Evolutionary conservation across 1,140 invertebrate species (phyloP).

Genomic region (Aphelenchoides fujianensis): DNA sequence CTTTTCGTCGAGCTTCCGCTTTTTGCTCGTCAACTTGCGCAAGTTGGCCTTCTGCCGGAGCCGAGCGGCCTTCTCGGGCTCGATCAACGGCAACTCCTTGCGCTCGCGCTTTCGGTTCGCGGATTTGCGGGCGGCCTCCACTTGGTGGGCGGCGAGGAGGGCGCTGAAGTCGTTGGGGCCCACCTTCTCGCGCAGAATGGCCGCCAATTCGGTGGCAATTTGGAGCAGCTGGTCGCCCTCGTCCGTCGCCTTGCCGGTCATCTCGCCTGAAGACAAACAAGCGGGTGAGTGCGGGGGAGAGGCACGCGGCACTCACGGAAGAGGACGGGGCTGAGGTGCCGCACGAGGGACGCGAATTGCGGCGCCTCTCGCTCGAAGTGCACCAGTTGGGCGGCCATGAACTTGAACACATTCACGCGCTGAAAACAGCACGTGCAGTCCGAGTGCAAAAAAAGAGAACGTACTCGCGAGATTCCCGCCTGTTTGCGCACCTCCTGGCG

Average conservation of each 20-base stretch:
- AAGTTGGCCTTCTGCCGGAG: constrained; percentile 30
- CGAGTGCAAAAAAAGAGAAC: not conserved
- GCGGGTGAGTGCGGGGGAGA: no score
- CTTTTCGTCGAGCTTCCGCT: constrained; percentile 31
- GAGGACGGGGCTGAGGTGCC: not conserved
- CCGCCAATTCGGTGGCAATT: constrained; percentile 24
- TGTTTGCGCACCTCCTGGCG: not conserved
- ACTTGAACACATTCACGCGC: constrained; percentile 15
- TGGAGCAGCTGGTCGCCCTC: constrained; percentile 18
- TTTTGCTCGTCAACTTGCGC: constrained; percentile 23
- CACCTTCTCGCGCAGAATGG: constrained; percentile 22
- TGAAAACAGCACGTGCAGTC: not conserved
- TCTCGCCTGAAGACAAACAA: no score
- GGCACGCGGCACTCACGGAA: no score
- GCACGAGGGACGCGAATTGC: not conserved
- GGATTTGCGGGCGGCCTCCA: constrained; percentile 15
- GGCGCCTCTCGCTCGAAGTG: not conserved
- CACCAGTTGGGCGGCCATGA: constrained; percentile 15
- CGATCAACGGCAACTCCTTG: constrained; percentile 18
- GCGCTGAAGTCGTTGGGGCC: constrained; percentile 16
- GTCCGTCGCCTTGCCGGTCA: not conserved
- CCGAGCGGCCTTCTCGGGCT: constrained; percentile 23
- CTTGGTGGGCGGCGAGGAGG: not conserved
- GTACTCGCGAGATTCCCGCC: not conserved
- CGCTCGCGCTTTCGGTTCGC: not conserved